Evolutionary conservation across 2,888 invertebrate genomes (phyloP).

Genomic region (Frankliniella intonsa): DNA sequence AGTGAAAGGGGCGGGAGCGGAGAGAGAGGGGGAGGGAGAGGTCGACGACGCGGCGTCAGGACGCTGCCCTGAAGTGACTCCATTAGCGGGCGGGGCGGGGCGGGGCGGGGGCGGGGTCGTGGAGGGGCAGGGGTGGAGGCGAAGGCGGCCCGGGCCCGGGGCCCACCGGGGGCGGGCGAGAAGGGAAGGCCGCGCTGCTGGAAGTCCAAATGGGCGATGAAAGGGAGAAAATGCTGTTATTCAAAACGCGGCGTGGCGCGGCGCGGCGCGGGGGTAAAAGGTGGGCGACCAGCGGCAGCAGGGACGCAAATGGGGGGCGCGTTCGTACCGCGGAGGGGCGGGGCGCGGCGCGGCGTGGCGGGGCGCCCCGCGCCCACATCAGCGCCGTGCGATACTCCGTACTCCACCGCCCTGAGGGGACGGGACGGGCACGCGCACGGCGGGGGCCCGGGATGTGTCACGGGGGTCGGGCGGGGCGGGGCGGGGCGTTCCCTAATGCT

Average conservation of each 20-base stretch:
- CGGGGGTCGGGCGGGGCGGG: no score
- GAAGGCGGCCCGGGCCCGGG: neutral
- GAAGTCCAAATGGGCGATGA: constrained; percentile 1
- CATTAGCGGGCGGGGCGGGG: neutral
- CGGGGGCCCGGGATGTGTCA: no score
- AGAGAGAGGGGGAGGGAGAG: neutral
- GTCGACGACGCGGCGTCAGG: neutral
- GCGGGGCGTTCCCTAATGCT: no score
- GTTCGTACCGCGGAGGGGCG: neutral
- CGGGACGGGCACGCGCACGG: no score
- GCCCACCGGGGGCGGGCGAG: neutral
- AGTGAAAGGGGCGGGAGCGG: neutral
- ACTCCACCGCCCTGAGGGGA: no score
- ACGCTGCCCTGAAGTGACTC: neutral
- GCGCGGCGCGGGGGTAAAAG: neutral
- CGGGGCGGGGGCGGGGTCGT: neutral
- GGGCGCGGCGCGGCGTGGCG: neutral
- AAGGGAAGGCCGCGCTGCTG: neutral
- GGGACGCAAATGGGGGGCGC: neutral
- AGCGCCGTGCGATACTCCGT: no score
- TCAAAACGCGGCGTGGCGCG: neutral
- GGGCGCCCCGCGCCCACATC: neutral
- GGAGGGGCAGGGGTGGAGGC: neutral
- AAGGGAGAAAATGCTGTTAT: neutral
- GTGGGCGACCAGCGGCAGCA: neutral